Evolutionary conservation across 2,113 vertebrate species (phyloP).

Genomic region (Rostratula benghalensis): DNA sequence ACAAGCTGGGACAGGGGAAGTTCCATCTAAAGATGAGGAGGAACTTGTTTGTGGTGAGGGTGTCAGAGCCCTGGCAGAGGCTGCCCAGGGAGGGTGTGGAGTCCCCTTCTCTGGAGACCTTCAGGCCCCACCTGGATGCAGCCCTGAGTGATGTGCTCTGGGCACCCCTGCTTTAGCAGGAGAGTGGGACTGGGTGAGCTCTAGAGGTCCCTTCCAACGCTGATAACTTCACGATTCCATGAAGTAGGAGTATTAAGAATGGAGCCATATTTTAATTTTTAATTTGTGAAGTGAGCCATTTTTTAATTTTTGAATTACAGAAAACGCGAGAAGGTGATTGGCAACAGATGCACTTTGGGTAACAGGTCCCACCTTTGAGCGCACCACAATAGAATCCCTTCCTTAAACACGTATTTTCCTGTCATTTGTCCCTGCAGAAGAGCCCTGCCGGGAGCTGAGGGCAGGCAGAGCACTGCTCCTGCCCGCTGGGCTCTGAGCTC

Average conservation of each 20-base stretch:
- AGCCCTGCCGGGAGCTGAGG: rapidly evolving
- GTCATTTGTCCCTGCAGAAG: not conserved
- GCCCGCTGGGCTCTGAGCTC: not conserved
- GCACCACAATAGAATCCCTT: not conserved
- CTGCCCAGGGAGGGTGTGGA: no score
- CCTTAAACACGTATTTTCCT: not conserved
- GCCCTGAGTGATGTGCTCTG: no score
- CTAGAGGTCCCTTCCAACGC: no score
- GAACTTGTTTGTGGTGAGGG: no score
- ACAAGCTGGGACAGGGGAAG: no score
- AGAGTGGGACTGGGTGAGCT: no score
- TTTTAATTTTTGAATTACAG: not conserved
- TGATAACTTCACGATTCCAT: no score
- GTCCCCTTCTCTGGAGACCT: no score
- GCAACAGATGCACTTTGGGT: not conserved
- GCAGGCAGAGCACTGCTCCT: not conserved
- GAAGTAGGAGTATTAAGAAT: not conserved
- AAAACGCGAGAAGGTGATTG: not conserved
- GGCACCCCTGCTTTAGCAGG: no score
- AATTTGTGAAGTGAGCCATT: not conserved
- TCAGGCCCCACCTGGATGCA: no score
- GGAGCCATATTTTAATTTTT: not conserved
- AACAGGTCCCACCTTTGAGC: not conserved
- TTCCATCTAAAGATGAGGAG: no score
- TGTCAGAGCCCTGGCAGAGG: no score